These are phyloP conservation scores for Porites evermanni DNA, from an alignment of 92 coral and sea anemone genomes.

Conservation along the genomic window DNA sequence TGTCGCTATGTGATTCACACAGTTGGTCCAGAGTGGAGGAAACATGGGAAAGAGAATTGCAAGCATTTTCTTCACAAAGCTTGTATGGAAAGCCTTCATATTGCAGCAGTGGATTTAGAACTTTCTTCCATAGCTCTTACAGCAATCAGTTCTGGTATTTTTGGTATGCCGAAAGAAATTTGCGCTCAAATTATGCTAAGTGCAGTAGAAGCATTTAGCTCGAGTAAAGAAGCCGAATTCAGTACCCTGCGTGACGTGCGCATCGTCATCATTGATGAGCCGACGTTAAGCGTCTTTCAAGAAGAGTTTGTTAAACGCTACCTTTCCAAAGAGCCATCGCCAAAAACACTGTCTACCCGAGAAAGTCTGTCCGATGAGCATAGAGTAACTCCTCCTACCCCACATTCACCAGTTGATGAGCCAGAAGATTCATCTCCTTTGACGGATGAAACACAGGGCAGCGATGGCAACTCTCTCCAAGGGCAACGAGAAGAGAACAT, in stretches of 20 bases:
- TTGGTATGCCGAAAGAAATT: slow-evolving; percentile 73
- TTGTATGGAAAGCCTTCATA: slow-evolving; percentile 41
- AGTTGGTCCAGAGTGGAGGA: slow-evolving; percentile 62
- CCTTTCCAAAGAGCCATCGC: background rate
- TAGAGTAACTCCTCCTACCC: background rate
- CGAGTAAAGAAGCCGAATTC: slow-evolving; percentile 1
- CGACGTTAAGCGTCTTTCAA: slow-evolving; percentile 63
- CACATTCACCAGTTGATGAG: background rate
- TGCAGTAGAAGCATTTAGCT: slow-evolving; percentile 63
- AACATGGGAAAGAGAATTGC: background rate
- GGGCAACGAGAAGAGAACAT: background rate
- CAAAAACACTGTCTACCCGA: background rate
- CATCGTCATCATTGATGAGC: slow-evolving; percentile 78
- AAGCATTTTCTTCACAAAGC: slow-evolving; percentile 21
- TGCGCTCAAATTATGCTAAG: slow-evolving; percentile 76
- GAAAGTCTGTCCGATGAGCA: background rate
- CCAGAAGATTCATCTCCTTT: background rate
- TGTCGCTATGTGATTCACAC: slow-evolving; percentile 58
- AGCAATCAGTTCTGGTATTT: slow-evolving; percentile 85
- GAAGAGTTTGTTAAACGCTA: slow-evolving; percentile 70
- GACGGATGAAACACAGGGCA: background rate
- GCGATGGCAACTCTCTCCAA: background rate
- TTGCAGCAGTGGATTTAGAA: slow-evolving; percentile 24
- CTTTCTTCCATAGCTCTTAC: slow-evolving; percentile 65
- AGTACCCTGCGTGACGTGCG: slow-evolving; percentile 73